Conservation (phyloP, 2,113 vertebrate genomes). For the Ptychochromis oligacanthus region DNA sequence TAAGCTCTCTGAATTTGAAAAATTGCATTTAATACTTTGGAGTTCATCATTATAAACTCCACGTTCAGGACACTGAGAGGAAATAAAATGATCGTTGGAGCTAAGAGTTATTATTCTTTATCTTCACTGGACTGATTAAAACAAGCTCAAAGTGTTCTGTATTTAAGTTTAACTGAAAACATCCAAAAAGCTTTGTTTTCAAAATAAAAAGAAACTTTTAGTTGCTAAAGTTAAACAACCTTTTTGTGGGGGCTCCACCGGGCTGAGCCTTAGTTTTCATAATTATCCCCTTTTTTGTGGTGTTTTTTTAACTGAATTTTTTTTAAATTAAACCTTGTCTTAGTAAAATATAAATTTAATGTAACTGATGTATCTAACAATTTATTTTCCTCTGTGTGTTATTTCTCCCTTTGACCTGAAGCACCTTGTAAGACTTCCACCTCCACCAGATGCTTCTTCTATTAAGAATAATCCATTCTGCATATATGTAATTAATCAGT, state of each 20-base stretch:
- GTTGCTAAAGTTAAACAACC: too few relatives aligned
- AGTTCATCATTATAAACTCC: neutral
- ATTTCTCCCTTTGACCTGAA: neutral
- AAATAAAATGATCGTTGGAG: neutral
- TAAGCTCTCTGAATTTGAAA: too few relatives aligned
- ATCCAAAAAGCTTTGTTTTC: too few relatives aligned
- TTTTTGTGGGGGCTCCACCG: too few relatives aligned
- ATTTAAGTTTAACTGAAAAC: too few relatives aligned
- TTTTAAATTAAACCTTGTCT: neutral
- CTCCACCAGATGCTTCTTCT: slow-evolving; percentile 22
- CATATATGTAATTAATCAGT: neutral
- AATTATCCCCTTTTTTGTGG: neutral
- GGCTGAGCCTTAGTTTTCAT: neutral
- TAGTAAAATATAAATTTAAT: neutral
- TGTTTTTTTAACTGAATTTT: neutral
- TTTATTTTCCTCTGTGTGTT: neutral
- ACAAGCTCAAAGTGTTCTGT: neutral
- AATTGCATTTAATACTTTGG: neutral
- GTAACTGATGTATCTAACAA: neutral
- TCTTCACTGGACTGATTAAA: neutral
- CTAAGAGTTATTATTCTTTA: neutral
- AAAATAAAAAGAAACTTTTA: too few relatives aligned
- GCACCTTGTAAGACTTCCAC: neutral
- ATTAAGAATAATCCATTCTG: neutral
- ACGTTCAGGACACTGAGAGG: neutral